Evolutionary conservation across 2,797 vertebrate species (phyloP), one percentile per base, ranked within the genome.

Genomic region (Pangasius sanitwongsei): DNA sequence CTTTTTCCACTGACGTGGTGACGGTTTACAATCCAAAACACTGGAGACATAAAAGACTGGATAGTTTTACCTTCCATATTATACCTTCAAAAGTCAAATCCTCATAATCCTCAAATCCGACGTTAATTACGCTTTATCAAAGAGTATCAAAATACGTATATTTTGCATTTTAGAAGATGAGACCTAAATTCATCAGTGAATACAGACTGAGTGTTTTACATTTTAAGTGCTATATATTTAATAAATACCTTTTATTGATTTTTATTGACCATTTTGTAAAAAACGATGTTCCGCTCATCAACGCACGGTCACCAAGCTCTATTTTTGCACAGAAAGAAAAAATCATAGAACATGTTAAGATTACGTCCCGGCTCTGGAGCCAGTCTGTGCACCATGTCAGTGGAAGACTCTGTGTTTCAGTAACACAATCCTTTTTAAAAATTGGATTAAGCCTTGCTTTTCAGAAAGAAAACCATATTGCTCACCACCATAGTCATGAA

Each of bases 391-490:
- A 55, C 48, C 65, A 25, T 37, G 65, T 85, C 48, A 53, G 65
- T 85, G 83, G 65, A 28, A 85, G n/a, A 31, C 61, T 25, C 50
- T 25, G 18, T 25, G 55, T 3, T 6, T 61, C 31, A 25, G 31
- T 61, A 61, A 13, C 80, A 72, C 65, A 15, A 34, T 44, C 9
- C 7, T 69, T 37, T 31, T 9, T 34, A 31, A 44, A 50, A 4
- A 41, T 69, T 78, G 7, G 48, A 44, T 75, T 65, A 67, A 1
- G 4, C 2, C 31, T 23, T 59, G 34, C 6, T 20, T 25, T 87
- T 48, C 53, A 44, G 61, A 86, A 86, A 86, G 88, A 91, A 89
- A 91, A 89, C 88, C 88, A 89, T 80, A 16, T 86, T 72, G 72
- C 88, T 89, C 55, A 88, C 90, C 80, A 89, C 90, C 78, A 77